phyloP scores from a whole-genome alignment of 2,113 vertebrate genomes.

The Hystrix brachyura region DNA sequence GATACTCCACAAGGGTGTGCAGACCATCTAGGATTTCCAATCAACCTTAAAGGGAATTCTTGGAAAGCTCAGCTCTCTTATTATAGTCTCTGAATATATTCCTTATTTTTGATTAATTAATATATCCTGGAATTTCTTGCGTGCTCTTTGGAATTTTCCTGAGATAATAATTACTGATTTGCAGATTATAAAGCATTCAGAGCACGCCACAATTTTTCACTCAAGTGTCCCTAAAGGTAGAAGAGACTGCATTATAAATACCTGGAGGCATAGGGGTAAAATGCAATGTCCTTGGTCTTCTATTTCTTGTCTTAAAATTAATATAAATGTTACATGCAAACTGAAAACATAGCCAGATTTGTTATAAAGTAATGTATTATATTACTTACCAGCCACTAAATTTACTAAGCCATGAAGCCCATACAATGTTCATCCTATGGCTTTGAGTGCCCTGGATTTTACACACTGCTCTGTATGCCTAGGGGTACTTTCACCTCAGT shows the following conservation, averaged over 20 bases:
- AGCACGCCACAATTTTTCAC: background rate
- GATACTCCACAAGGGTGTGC: background rate
- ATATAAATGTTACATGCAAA: conserved; percentile 40
- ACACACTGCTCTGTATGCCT: background rate
- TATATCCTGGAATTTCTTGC: conserved; percentile 1
- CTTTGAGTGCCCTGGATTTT: background rate
- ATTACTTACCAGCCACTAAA: background rate
- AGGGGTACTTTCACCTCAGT: background rate
- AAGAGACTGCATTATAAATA: background rate
- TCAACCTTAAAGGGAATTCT: background rate
- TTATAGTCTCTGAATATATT: background rate
- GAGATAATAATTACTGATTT: conserved; percentile 44
- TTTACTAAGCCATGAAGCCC: conserved; percentile 11
- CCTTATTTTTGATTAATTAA: background rate
- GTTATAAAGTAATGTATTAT: background rate
- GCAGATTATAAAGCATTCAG: conserved; percentile 15
- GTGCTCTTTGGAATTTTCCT: conserved; percentile 26
- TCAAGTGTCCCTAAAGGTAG: background rate
- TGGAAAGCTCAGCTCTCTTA: background rate
- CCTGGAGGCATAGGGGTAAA: background rate
- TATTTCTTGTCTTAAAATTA: conserved; percentile 39
- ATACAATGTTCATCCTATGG: background rate
- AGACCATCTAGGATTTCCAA: background rate
- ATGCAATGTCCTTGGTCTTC: background rate
- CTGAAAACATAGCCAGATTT: background rate